Evolutionary conservation across 2,888 invertebrate genomes (phyloP).

Genomic region (Coenonympha arcania): DNA sequence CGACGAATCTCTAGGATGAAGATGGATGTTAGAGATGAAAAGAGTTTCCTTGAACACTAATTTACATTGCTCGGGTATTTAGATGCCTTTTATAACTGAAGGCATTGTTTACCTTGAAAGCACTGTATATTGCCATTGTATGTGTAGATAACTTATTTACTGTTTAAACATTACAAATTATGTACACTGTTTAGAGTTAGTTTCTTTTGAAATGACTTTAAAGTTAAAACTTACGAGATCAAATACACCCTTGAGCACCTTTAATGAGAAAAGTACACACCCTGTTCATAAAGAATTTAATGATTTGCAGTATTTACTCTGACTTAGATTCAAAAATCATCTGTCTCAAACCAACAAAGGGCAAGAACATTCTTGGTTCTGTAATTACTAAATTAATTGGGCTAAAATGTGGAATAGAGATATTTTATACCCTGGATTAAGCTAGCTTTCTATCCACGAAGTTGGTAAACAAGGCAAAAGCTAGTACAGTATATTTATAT

Average conservation of each 20-base stretch:
- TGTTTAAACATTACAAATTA: slow-evolving; percentile 3
- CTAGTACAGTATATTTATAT: too few species aligned
- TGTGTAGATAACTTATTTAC: slow-evolving; percentile 9
- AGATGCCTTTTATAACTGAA: slow-evolving; percentile 43
- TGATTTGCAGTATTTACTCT: too few species aligned
- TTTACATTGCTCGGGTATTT: slow-evolving; percentile 56
- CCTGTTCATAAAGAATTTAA: too few species aligned
- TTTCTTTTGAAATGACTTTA: neutral
- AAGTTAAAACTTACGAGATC: neutral
- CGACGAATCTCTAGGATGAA: neutral
- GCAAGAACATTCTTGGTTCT: too few species aligned
- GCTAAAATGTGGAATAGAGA: too few species aligned
- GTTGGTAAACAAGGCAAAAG: too few species aligned
- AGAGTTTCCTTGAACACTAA: slow-evolving; percentile 57
- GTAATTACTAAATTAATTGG: too few species aligned
- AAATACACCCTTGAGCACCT: neutral
- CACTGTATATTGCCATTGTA: slow-evolving; percentile 30
- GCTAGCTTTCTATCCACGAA: too few species aligned
- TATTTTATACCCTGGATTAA: too few species aligned
- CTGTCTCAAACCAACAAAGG: too few species aligned
- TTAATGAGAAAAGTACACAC: neutral
- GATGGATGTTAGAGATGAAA: slow-evolving; percentile 5
- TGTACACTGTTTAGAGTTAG: neutral
- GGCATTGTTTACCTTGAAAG: slow-evolving; percentile 38
- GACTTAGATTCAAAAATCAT: too few species aligned